phyloP scores from a whole-genome alignment of 2,113 vertebrate genomes.

The Gymnobelideus leadbeateri region DNA sequence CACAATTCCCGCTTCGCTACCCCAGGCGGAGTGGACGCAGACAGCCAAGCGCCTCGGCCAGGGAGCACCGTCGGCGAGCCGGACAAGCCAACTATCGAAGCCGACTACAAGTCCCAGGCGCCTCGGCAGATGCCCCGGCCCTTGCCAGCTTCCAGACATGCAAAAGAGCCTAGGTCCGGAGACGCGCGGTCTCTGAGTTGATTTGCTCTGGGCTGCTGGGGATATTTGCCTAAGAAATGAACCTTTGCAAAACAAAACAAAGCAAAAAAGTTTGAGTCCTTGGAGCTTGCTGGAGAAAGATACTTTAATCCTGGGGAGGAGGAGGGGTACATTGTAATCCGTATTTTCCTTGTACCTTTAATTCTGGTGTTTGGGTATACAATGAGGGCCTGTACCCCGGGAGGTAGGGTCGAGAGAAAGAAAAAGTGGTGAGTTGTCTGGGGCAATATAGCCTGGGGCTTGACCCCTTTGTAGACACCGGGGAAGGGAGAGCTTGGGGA shows the following conservation, averaged over 20 bases:
- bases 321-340: background rate
- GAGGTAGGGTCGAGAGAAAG: background rate
- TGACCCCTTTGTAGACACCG: background rate
- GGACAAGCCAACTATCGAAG: background rate
- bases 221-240: slow-evolving; percentile 65
- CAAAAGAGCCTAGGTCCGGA: background rate
- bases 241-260: slow-evolving; percentile 71
- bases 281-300: slow-evolving; percentile 68
- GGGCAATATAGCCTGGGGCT: background rate
- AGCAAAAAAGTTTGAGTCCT: background rate
- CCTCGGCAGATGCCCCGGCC: background rate
- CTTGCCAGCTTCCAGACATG: background rate
- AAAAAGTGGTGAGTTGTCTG: background rate
- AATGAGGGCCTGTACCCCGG: background rate
- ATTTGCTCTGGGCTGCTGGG: background rate
- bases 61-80: background rate
- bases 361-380: background rate
- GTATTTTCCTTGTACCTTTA: background rate
- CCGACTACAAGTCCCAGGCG: slow-evolving; percentile 63
- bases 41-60: no score
- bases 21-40: background rate
- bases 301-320: background rate
- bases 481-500: no score
- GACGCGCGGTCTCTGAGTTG: background rate
- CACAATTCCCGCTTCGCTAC: background rate